A percentile compares a stretch with the other conserved stretches of the same genome.
Evolutionary conservation across 2,888 invertebrate genomes (phyloP).

Genomic region (Diaphora mendica): DNA sequence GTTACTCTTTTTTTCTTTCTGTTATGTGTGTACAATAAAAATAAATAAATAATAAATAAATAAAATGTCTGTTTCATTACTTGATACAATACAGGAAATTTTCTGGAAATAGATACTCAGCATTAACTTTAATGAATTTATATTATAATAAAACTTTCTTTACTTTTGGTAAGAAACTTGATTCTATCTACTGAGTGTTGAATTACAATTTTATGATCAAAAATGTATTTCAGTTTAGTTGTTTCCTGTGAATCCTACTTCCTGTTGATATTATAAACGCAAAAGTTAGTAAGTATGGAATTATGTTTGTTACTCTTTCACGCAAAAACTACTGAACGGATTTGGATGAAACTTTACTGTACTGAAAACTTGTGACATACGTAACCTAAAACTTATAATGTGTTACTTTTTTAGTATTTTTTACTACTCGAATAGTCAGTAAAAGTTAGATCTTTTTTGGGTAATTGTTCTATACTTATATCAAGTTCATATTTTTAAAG

Average conservation of each 20-base stretch:
- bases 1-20: too few species aligned
- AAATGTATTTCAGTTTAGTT: not conserved
- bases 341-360: too few species aligned
- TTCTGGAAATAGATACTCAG: not conserved
- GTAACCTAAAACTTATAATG: too few species aligned
- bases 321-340: too few species aligned
- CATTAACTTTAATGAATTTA: not conserved
- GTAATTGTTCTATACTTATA: not conserved
- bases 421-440: not conserved
- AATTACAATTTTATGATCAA: conserved; percentile 5
- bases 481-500: not conserved
- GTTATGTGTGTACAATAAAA: too few species aligned
- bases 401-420: not conserved
- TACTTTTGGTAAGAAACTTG: not conserved
- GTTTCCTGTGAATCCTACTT: not conserved
- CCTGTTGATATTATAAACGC: too few species aligned
- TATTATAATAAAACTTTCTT: not conserved
- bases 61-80: too few species aligned
- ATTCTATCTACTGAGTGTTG: not conserved
- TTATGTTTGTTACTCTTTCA: too few species aligned
- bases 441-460: not conserved
- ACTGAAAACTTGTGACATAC: too few species aligned
- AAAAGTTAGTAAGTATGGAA: too few species aligned
- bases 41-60: too few species aligned
- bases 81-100: too few species aligned